phyloP scores from a whole-genome alignment of 2,888 invertebrate species.

The Erebia palarica region DNA sequence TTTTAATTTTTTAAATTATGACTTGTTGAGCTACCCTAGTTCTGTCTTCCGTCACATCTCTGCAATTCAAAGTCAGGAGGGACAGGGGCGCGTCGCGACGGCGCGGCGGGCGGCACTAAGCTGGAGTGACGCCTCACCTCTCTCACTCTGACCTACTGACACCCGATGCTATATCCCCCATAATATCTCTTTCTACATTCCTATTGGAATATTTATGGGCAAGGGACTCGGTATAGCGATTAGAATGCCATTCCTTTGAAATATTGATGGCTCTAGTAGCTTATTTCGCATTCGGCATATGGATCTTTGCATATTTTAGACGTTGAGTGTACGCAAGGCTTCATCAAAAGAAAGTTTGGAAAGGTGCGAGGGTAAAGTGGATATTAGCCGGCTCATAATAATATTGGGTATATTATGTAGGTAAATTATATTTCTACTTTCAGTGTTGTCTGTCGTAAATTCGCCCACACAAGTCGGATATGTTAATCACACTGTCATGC shows the following conservation, averaged over 20 bases:
- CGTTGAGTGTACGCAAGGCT: slow-evolving; percentile 43
- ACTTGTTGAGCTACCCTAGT: background rate
- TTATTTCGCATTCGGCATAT: slow-evolving; percentile 63
- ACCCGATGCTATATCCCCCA: slow-evolving; percentile 47
- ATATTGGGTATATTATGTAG: background rate
- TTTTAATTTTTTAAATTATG: too few species aligned
- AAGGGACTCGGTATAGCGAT: slow-evolving; percentile 63
- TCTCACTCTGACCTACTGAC: slow-evolving; percentile 70
- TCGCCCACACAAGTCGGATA: slow-evolving; percentile 57
- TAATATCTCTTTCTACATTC: slow-evolving; percentile 64
- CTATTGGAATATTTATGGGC: slow-evolving; percentile 74
- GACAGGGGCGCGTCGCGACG: slow-evolving; percentile 49
- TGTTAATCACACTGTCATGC: slow-evolving; percentile 33
- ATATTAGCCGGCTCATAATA: slow-evolving; percentile 4
- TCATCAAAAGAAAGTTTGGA: slow-evolving; percentile 55
- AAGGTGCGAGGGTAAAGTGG: slow-evolving; percentile 47
- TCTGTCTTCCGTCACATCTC: slow-evolving; percentile 47
- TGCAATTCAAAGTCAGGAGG: slow-evolving; percentile 53
- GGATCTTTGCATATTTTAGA: slow-evolving; percentile 69
- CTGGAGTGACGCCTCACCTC: slow-evolving; percentile 57
- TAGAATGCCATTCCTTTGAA: slow-evolving; percentile 72
- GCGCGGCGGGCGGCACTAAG: slow-evolving; percentile 59
- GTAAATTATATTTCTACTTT: slow-evolving; percentile 1
- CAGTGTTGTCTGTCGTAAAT: slow-evolving; percentile 16
- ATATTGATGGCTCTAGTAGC: slow-evolving; percentile 60